Percentiles rank a stretch among this genome's conserved stretches.
phyloP scores from a whole-genome alignment of 2,797 vertebrate genomes.

The Anguilla megastoma region DNA sequence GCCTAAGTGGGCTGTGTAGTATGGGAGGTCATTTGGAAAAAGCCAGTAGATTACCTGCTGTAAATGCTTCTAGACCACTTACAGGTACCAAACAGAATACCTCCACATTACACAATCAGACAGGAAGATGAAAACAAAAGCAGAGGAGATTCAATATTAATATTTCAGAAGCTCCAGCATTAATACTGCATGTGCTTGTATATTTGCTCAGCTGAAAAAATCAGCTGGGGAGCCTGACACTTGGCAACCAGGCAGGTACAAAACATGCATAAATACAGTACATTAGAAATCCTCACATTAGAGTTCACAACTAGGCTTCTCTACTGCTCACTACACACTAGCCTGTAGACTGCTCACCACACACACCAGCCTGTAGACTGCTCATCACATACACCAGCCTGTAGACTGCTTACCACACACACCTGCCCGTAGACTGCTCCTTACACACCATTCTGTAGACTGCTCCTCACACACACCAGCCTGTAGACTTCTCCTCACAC shows the following conservation, averaged over 20 bases:
- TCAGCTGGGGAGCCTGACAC: conserved; percentile 46
- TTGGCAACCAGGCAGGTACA: conserved; percentile 32
- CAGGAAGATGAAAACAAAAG: conserved; percentile 37
- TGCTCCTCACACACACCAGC: no score
- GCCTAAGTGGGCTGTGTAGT: neutral
- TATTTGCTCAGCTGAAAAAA: conserved; percentile 49
- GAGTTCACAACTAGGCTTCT: neutral
- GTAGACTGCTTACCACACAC: no score
- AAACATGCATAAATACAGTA: neutral
- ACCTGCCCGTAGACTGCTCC: no score
- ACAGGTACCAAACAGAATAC: conserved; percentile 23
- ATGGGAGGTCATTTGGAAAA: neutral
- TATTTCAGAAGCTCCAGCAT: conserved; percentile 60
- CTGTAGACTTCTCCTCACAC: no score
- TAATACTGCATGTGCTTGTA: conserved; percentile 60
- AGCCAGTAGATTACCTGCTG: neutral
- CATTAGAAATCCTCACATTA: no score
- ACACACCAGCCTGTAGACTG: no score
- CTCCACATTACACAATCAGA: conserved; percentile 41
- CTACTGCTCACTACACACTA: neutral
- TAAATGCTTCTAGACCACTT: neutral
- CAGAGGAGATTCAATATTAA: conserved; percentile 57
- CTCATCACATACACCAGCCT: no score
- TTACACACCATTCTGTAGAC: no score
- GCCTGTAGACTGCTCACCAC: no score